Evolutionary conservation across 2,888 invertebrate species (phyloP).

Genomic region (Listrodromus nycthemerus): DNA sequence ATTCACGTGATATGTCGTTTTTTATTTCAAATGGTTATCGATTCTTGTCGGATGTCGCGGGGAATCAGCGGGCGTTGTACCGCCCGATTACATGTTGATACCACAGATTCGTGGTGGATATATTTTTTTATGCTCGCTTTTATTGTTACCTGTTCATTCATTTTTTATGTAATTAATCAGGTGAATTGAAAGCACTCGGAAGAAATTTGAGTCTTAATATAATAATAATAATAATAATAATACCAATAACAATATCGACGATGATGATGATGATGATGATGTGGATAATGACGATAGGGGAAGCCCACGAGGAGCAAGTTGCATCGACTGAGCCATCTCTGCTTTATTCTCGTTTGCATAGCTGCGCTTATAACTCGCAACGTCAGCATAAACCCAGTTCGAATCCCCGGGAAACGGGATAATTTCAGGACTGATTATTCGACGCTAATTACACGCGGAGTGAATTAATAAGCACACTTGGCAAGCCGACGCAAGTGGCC

Average conservation of each 20-base stretch:
- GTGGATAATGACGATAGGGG: not conserved
- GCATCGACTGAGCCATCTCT: constrained; percentile 1
- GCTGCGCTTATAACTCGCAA: constrained; percentile 62
- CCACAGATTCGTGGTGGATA: too few species aligned
- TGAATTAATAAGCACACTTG: constrained; percentile 66
- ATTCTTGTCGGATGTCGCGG: not conserved
- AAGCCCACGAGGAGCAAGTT: not conserved
- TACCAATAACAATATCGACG: not conserved
- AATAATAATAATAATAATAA: not conserved
- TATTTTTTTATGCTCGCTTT: too few species aligned
- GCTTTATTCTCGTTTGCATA: constrained; percentile 62
- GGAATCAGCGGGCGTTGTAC: too few species aligned
- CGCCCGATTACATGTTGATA: too few species aligned
- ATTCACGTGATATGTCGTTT: constrained; percentile 33
- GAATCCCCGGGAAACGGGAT: constrained; percentile 61
- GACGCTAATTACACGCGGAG: constrained; percentile 68
- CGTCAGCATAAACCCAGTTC: constrained; percentile 60
- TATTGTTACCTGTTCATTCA: too few species aligned
- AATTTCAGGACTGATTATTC: constrained; percentile 68
- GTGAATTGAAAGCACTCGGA: too few species aligned
- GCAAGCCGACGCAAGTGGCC: constrained; percentile 55
- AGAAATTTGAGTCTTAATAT: too few species aligned
- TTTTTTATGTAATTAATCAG: too few species aligned
- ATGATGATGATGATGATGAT: not conserved
- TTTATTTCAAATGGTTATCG: constrained; percentile 45